Percentiles rank a stretch among this genome's conserved stretches.
phyloP scores from a whole-genome alignment of 2,888 invertebrate species.

The Odontomyia ornata region DNA sequence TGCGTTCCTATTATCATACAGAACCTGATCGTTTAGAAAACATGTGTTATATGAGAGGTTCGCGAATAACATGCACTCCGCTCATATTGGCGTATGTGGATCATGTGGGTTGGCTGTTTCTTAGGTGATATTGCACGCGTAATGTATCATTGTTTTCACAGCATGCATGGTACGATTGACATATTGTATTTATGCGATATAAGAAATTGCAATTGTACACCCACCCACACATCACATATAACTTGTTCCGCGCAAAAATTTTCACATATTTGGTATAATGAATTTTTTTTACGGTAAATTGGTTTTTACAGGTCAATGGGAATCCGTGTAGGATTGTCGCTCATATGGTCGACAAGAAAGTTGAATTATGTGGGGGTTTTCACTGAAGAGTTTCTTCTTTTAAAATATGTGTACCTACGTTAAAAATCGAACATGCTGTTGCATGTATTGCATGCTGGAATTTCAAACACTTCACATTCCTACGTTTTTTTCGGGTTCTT shows the following conservation, averaged over 20 bases:
- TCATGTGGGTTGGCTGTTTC: conserved; percentile 2
- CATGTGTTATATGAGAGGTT: conserved; percentile 4
- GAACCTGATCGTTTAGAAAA: conserved; percentile 15
- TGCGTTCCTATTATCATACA: not conserved
- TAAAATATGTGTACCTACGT: too few species aligned
- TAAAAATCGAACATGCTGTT: too few species aligned
- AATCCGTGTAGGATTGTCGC: not conserved
- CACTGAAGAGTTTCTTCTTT: too few species aligned
- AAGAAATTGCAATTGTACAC: not conserved
- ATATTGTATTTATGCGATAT: not conserved
- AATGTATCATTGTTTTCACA: conserved; percentile 24
- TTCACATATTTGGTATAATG: not conserved
- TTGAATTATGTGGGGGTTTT: too few species aligned
- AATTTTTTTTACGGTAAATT: not conserved
- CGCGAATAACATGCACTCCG: not conserved
- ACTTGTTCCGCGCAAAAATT: not conserved
- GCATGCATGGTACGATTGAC: not conserved
- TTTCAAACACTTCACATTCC: too few species aligned
- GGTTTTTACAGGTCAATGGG: not conserved
- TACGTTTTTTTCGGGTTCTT: too few species aligned
- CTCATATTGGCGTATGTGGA: not conserved
- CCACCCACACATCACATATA: not conserved
- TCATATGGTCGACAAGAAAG: too few species aligned
- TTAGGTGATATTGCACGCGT: not conserved
- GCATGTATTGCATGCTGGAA: too few species aligned